Base-by-base conservation (phyloP, 1,140 invertebrate genomes). In the Hydropsyche tenuis region DNA sequence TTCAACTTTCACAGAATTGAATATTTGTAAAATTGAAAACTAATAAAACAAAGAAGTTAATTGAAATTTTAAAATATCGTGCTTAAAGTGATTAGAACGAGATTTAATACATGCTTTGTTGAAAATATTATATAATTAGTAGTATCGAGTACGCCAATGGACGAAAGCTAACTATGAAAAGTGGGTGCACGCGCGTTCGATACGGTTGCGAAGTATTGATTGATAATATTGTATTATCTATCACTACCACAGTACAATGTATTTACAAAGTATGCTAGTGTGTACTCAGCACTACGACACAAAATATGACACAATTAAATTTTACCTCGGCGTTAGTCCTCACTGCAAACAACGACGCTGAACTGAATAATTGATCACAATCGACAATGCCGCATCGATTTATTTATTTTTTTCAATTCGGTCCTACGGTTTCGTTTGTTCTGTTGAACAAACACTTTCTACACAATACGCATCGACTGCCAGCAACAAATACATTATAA, bases 161-260 rank as follows among this genome's bases (percentile, higher is more conserved):
- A 27, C 6, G 9, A 22, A 12, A 27, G n/a, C 25, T 30, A 12
- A 16, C 46, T 66, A 27, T 64, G 27, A 14, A 12, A 65, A 65
- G 30, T 22, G 27, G 42, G 22, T 42, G 27, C 30, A 45, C 70
- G 43, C 72, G 73, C 64, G 72, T 73, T 71, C 60, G 66, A 74
- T 74, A 45, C 42, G 46, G 18, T 46, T 56, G 14, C 63, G 60
- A 42, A 71, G 60, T 77, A 77, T 77, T 74, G 75, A 77, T 77
- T 77, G 75, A 77, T 74, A 72, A 72, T 72, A 77, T 77, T 77
- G 73, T 73, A 74, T 73, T 73, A 74, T 73, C 53, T 42, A 51
- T 69, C 60, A 42, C 46, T 71, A 68, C 63, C 72, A 65, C 66
- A 73, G 71, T 73, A 72, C 56, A 73, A 71, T 73, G 68, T 64